Evolutionary conservation across 2,888 invertebrate species (phyloP), one percentile per base, ranked within the genome.

Genomic region (Tipula confusa): DNA sequence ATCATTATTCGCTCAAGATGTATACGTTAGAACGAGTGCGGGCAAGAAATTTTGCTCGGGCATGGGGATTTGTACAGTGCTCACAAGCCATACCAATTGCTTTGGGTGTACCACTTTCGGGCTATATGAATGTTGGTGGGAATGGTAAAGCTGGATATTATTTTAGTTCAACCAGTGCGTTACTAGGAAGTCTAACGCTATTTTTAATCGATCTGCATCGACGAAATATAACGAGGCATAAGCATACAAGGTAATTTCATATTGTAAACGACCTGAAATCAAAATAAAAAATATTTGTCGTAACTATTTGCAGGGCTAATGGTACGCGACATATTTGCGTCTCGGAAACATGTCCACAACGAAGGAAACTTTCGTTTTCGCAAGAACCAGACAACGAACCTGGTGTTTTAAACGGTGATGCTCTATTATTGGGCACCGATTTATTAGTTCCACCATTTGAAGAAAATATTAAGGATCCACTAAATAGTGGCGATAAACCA

Each of bases 11-110:
- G 82, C 90, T 97, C 85, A 96, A 96, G 90, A 95, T 96, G 93
- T 96, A 96, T 90, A 95, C 95, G 0, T 96, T 95, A 88, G 96
- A 97, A 89, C 91, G 96, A 84, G 96, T 97, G 29, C 91, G 96
- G 83, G 95, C 96, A 1, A 91, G 96, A 85, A 95, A 97, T 89
- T 96, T 96, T 88, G 95, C 96, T 0, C 91, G 96, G 83, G 96
- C 96, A 0, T 96, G 96, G 96, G 95, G 96, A 84, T 97, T 95
- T 90, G 94, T 96, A 83, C 95, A 96, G 88, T 95, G 95, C 88
- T 95, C 95, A 11, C 96, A 96, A 89, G 95, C 95, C 13, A 93
- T 97, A 87, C 96, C 96, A 6, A 94, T 95, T 80, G 94, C 95
- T 0, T 93, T 96, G 83, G 96, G 96, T 82, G 94, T 96, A 81